Base-by-base conservation (phyloP, 2,113 vertebrate genomes). In the Pseudorasbora parva region DNA sequence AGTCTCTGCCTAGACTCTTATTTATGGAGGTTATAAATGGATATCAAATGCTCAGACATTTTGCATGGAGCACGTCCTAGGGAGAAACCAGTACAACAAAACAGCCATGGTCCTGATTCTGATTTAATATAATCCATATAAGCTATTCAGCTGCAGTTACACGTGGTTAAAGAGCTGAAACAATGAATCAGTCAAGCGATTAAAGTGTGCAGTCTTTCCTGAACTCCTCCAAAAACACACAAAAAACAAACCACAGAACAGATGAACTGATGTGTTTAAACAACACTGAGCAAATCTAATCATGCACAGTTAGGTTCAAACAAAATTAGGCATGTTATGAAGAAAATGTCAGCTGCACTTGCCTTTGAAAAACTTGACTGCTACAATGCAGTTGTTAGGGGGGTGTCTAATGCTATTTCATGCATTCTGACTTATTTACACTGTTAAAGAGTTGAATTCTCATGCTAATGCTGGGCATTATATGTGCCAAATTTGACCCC, bases 111-210 rank as follows among this genome's bases (percentile, higher is more conserved):
- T 59, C 51, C 54, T 47, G 30, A 27, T 57, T 78, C 45, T 57
- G 23, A 56, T 83, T 41, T 77, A 59, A 78, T 71, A 23, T 43
- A 10, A 43, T 72, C 76, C 25, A 69, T 59, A 59, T 60, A 72
- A 81, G 62, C 78, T 54, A n/a, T 37, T 81, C 78, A 81, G 60
- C 62, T 81, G 45, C 17, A 81, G 78, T 64, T 62, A 78, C 33
- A 59, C 56, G 8, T 60, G 56, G 57, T 37, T 68, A 49, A 51
- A 68, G 43, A 64, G 41, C 77, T 79, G 43, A 41, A 84, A 66
- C 82, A 76, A 64, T 66, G 45, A 62, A 19, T 77, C 82, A 49
- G 27, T 49, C 23, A 21, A 47, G 41, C 9, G 8, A 74, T 43
- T 57, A 47, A 54, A 33, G 74, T 37, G 9, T 19, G 56, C 56